Conservation (phyloP, 2,113 vertebrate species). For the Rynchops niger region DNA sequence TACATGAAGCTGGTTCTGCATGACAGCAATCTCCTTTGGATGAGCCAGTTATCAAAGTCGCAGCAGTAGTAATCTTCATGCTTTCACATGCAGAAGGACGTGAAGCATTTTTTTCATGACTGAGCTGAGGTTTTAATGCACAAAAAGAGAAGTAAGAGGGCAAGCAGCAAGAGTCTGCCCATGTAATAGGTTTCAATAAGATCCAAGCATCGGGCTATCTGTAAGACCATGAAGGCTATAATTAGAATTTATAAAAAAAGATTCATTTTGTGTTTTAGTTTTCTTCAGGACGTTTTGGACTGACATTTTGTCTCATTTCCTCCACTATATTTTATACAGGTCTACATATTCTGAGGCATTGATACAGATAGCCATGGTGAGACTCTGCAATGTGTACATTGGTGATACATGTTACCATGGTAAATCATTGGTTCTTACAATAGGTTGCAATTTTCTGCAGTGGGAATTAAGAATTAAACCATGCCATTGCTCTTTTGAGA, state of each 20-base stretch:
- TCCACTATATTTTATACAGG: neutral
- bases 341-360: neutral
- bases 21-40: neutral
- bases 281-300: neutral
- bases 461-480: conserved; percentile 10
- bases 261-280: neutral
- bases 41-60: neutral
- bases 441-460: neutral
- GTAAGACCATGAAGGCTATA: neutral
- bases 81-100: neutral
- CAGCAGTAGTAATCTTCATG: neutral
- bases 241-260: neutral
- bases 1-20: neutral
- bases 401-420: neutral
- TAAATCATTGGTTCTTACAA: conserved; percentile 1
- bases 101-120: neutral
- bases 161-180: neutral
- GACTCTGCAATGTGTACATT: neutral
- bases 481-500: neutral
- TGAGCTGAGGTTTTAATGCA: neutral
- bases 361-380: neutral
- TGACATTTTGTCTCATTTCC: neutral
- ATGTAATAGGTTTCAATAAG: neutral
- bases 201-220: neutral
- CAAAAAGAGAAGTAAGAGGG: neutral